Evolutionary conservation across 2,888 invertebrate species (phyloP).

Genomic region (Aelia acuminata): DNA sequence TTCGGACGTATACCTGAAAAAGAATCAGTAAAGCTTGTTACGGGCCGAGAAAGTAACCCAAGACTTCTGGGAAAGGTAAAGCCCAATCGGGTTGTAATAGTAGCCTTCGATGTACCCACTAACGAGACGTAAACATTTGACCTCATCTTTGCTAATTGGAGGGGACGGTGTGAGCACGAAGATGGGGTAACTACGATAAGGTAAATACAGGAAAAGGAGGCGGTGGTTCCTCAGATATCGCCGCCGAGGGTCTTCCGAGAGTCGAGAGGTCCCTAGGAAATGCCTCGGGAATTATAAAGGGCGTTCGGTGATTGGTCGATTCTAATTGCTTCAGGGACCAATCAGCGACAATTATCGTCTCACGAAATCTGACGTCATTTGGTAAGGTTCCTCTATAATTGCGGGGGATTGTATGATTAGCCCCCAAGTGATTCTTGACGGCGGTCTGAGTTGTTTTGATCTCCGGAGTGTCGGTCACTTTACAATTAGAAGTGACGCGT

Average conservation of each 20-base stretch:
- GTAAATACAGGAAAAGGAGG: slow-evolving; percentile 52
- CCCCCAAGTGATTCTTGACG: slow-evolving; percentile 23
- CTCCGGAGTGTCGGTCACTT: neutral
- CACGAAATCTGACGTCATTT: slow-evolving; percentile 56
- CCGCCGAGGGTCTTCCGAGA: slow-evolving; percentile 42
- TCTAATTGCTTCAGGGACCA: slow-evolving; percentile 52
- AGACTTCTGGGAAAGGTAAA: slow-evolving; percentile 25
- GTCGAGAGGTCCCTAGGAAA: slow-evolving; percentile 47
- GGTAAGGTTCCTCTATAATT: slow-evolving; percentile 51
- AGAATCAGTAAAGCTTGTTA: neutral
- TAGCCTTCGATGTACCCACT: neutral
- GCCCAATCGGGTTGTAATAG: slow-evolving; percentile 40
- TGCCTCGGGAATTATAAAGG: slow-evolving; percentile 55
- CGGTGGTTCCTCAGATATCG: slow-evolving; percentile 51
- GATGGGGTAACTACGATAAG: slow-evolving; percentile 25
- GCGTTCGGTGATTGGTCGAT: slow-evolving; percentile 51
- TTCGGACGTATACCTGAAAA: neutral
- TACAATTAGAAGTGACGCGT: slow-evolving; percentile 9
- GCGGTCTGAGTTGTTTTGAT: neutral
- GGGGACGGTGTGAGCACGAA: slow-evolving; percentile 33
- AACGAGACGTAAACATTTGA: slow-evolving; percentile 46
- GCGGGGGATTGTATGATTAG: slow-evolving; percentile 43
- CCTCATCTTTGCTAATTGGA: slow-evolving; percentile 47
- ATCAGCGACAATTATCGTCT: slow-evolving; percentile 59
- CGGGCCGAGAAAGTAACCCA: slow-evolving; percentile 14